Conservation (phyloP, 2,888 invertebrate genomes). For the Sesamia inferens region DNA sequence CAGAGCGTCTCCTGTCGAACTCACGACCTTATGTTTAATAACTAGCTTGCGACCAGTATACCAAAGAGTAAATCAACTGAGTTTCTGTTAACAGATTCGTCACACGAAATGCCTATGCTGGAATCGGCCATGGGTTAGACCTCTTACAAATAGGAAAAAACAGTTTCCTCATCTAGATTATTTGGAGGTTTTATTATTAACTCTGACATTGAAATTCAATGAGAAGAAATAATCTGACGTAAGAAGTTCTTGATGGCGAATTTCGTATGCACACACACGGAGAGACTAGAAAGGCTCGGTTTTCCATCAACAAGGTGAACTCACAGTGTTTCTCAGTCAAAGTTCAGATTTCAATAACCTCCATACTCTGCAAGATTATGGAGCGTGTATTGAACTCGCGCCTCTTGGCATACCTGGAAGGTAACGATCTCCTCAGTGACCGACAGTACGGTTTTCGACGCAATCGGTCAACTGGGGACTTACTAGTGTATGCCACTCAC, state of each 20-base stretch:
- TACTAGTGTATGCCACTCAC: too few relatives aligned
- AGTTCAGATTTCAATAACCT: too few relatives aligned
- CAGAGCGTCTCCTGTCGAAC: too few relatives aligned
- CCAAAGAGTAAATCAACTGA: background rate
- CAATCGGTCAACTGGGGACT: too few relatives aligned
- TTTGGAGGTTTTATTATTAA: constrained; percentile 17
- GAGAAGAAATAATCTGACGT: constrained; percentile 11
- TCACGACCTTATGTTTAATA: background rate
- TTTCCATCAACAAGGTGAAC: too few relatives aligned
- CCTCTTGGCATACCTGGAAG: too few relatives aligned
- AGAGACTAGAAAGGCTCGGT: too few relatives aligned
- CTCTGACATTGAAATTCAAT: constrained; percentile 29
- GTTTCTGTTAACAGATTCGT: constrained; percentile 8
- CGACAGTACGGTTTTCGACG: too few relatives aligned
- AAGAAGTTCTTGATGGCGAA: background rate
- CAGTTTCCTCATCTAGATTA: background rate
- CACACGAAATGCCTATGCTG: constrained; percentile 6
- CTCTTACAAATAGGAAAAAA: constrained; percentile 2
- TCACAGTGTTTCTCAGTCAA: too few relatives aligned
- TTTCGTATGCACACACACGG: background rate
- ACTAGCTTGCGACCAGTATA: background rate
- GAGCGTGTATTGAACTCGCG: too few relatives aligned
- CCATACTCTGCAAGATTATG: too few relatives aligned
- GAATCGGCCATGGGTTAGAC: constrained; percentile 1
- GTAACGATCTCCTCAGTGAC: too few relatives aligned